Percentiles rank a stretch among this genome's conserved stretches.
These are phyloP conservation scores for Hydriomena furcata DNA, from an alignment of 2,888 invertebrate genomes.

Conservation along the genomic window DNA sequence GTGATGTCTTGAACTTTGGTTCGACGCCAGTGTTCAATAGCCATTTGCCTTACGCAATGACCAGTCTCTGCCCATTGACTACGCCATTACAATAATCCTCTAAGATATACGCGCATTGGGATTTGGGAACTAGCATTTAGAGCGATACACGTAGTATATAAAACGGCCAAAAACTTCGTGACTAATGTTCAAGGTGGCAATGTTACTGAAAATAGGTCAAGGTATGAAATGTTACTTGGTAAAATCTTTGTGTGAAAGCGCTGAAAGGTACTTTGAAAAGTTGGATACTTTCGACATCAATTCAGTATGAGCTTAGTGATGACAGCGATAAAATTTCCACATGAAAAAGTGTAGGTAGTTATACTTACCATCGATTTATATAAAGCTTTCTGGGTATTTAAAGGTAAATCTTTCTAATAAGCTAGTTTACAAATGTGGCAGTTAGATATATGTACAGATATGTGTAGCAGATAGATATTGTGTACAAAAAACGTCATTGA, in stretches of 20 bases:
- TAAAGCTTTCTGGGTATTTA: slow-evolving; percentile 10
- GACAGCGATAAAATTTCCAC: slow-evolving; percentile 36
- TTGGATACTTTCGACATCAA: slow-evolving; percentile 42
- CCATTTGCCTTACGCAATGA: slow-evolving; percentile 27
- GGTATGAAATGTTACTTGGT: slow-evolving; percentile 33
- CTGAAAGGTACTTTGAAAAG: slow-evolving; percentile 39
- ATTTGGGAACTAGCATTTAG: slow-evolving; percentile 20
- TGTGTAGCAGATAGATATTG: no score
- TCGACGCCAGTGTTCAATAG: slow-evolving; percentile 28
- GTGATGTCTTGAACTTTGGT: slow-evolving; percentile 30
- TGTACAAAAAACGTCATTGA: no score
- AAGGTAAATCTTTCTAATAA: not conserved
- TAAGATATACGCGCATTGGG: slow-evolving; percentile 23
- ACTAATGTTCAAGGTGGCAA: not conserved
- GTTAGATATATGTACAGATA: no score
- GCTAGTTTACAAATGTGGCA: no score
- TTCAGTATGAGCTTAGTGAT: slow-evolving; percentile 41
- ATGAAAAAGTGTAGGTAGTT: slow-evolving; percentile 16
- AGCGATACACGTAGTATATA: slow-evolving; percentile 1
- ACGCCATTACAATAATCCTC: slow-evolving; percentile 33
- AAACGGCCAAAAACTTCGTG: not conserved
- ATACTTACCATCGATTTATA: slow-evolving; percentile 3
- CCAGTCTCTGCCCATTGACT: slow-evolving; percentile 27
- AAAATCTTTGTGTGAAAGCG: slow-evolving; percentile 37
- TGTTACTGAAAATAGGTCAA: slow-evolving; percentile 29